Percentiles rank a stretch among this genome's conserved stretches.
Conservation (phyloP, 2,888 invertebrate species). For the Alloscopus bannaensis region DNA sequence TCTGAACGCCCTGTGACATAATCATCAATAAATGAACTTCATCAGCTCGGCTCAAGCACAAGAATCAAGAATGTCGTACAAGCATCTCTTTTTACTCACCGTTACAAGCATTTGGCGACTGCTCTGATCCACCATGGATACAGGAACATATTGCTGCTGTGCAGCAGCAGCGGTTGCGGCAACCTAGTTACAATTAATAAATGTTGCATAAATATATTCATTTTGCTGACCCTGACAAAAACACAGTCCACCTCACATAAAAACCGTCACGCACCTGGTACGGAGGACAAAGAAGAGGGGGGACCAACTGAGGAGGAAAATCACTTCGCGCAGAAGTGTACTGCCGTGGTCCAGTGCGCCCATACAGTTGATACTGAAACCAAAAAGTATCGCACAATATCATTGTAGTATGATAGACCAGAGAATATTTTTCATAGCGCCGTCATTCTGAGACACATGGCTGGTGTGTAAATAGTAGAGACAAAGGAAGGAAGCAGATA, state of each 20-base stretch:
- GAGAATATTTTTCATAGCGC: no score
- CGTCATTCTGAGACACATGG: no score
- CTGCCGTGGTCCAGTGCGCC: conserved; percentile 83
- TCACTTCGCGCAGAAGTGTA: conserved; percentile 83
- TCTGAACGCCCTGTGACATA: conserved; percentile 80
- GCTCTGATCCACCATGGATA: conserved; percentile 93
- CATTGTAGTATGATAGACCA: background rate
- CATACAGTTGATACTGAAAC: conserved; percentile 88
- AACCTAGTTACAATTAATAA: conserved; percentile 50
- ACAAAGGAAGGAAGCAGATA: conserved; percentile 75
- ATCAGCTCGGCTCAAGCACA: no score
- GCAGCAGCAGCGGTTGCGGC: conserved; percentile 78
- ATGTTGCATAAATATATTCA: background rate
- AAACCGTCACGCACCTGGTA: conserved; percentile 61
- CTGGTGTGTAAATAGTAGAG: no score
- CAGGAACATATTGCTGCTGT: conserved; percentile 93
- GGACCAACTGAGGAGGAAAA: conserved; percentile 93
- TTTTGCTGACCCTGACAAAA: background rate
- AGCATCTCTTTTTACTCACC: no score
- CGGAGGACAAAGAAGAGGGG: conserved; percentile 92
- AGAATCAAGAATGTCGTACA: no score
- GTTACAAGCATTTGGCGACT: conserved; percentile 87
- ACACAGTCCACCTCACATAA: background rate
- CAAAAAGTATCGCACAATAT: no score
- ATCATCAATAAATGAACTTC: background rate